phyloP scores from a whole-genome alignment of 2,797 vertebrate species.

The Alauda arvensis region DNA sequence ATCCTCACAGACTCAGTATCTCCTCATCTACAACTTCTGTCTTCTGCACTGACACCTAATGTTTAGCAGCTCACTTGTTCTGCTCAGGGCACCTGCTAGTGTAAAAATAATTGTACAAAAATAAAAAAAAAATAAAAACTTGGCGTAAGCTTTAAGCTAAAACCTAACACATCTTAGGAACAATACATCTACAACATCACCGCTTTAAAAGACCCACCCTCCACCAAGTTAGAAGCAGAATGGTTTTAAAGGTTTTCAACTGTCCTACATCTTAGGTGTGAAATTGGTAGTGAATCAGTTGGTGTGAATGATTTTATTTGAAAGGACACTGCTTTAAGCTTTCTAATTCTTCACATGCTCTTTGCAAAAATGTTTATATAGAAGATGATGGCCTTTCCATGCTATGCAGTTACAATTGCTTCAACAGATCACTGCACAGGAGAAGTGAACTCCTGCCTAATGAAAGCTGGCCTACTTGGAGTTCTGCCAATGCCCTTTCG shows the following conservation, averaged over 20 bases:
- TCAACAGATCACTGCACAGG: slow-evolving; percentile 74
- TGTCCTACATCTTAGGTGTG: slow-evolving; percentile 51
- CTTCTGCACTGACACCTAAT: background rate
- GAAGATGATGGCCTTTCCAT: slow-evolving; percentile 71
- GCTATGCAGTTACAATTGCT: slow-evolving; percentile 65
- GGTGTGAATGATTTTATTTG: slow-evolving; percentile 24
- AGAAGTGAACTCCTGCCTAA: slow-evolving; percentile 65
- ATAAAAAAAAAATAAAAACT: background rate
- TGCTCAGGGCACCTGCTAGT: background rate
- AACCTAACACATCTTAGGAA: slow-evolving; percentile 27
- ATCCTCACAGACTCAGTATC: background rate
- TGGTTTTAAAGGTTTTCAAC: slow-evolving; percentile 52
- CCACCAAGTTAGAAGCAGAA: background rate
- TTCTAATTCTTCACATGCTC: slow-evolving; percentile 65
- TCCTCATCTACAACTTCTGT: background rate
- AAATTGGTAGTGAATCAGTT: slow-evolving; percentile 53
- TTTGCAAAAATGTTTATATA: slow-evolving; percentile 68
- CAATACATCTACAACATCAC: background rate
- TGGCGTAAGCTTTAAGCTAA: background rate
- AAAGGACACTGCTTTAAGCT: slow-evolving; percentile 44
- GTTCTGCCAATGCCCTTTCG: slow-evolving; percentile 52
- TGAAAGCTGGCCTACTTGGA: slow-evolving; percentile 65
- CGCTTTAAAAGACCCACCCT: background rate
- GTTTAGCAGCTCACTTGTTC: background rate
- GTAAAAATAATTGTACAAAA: background rate